Conservation (phyloP, 2,888 invertebrate species). For the Pheosia tremula region DNA sequence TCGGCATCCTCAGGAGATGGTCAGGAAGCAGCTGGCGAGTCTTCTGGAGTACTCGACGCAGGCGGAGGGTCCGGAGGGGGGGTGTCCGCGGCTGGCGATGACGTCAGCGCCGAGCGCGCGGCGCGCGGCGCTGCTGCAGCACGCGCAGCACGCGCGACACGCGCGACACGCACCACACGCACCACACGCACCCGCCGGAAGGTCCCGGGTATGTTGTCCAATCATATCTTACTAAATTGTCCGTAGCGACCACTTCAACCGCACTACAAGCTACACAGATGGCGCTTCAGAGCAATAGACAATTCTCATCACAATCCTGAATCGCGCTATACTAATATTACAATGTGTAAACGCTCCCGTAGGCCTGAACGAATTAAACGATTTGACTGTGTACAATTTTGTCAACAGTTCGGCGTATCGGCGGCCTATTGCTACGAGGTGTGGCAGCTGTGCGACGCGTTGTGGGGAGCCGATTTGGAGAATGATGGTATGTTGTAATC, state of each 20-base stretch:
- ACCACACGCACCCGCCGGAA: slow-evolving; percentile 4
- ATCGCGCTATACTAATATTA: too few species aligned
- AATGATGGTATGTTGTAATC: slow-evolving; percentile 69
- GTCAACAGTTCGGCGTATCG: slow-evolving; percentile 63
- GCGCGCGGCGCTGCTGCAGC: slow-evolving; percentile 79
- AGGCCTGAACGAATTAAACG: background rate
- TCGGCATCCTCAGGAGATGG: slow-evolving; percentile 67
- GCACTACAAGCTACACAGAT: too few species aligned
- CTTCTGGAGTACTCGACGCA: slow-evolving; percentile 85
- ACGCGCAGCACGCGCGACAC: slow-evolving; percentile 59
- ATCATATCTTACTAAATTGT: too few species aligned
- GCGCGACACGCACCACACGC: background rate
- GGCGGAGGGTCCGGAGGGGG: slow-evolving; percentile 41
- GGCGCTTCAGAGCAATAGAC: too few species aligned
- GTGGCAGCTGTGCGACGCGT: slow-evolving; percentile 91
- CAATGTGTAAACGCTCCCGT: too few species aligned
- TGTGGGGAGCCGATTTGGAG: slow-evolving; percentile 92
- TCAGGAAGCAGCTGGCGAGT: slow-evolving; percentile 86
- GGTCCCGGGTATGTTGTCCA: slow-evolving; percentile 14
- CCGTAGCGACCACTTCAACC: too few species aligned
- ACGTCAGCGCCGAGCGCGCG: slow-evolving; percentile 61
- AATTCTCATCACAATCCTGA: too few species aligned
- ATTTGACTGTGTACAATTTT: slow-evolving; percentile 11
- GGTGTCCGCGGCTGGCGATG: slow-evolving; percentile 59
- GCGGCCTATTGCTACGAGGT: slow-evolving; percentile 82